A percentile compares a stretch with the other conserved stretches of the same genome.
Evolutionary conservation across 2,113 vertebrate species (phyloP).

Genomic region (Sebastes fasciatus): DNA sequence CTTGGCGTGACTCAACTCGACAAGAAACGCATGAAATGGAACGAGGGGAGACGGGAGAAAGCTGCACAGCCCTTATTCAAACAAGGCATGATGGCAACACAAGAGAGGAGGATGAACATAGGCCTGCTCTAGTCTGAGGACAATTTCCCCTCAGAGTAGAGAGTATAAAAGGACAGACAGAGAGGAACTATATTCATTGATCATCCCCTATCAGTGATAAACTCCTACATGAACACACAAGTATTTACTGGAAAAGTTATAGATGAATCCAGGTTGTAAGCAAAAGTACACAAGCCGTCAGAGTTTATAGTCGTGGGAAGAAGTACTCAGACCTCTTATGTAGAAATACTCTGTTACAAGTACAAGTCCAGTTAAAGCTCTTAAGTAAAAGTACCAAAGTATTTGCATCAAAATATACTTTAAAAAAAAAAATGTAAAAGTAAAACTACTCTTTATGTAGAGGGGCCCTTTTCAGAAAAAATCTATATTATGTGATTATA

Average conservation of each 20-base stretch:
- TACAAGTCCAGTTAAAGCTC: too few relatives aligned
- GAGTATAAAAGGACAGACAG: not conserved
- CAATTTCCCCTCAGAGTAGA: not conserved
- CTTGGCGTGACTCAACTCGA: conserved; percentile 12
- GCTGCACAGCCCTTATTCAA: conserved; percentile 75
- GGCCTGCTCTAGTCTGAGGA: conserved; percentile 13
- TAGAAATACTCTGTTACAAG: too few relatives aligned
- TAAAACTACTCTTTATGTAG: too few relatives aligned
- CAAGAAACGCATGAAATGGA: conserved; percentile 22
- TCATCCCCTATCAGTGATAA: not conserved
- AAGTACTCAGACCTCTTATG: too few relatives aligned
- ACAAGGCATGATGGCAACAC: conserved; percentile 67
- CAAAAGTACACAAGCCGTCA: not conserved
- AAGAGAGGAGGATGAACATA: conserved; percentile 39
- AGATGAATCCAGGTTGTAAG: not conserved
- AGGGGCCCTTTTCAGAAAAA: too few relatives aligned
- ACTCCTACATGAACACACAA: not conserved
- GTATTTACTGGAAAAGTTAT: not conserved
- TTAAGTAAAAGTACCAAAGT: too few relatives aligned
- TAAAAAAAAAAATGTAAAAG: too few relatives aligned
- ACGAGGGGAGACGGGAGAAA: conserved; percentile 55
- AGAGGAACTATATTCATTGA: conserved; percentile 34
- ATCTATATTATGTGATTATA: too few relatives aligned
- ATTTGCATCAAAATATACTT: too few relatives aligned
- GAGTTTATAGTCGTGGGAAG: too few relatives aligned